Evolutionary conservation across 2,113 vertebrate species (phyloP).

Genomic region (Ctenodactylus gundi): DNA sequence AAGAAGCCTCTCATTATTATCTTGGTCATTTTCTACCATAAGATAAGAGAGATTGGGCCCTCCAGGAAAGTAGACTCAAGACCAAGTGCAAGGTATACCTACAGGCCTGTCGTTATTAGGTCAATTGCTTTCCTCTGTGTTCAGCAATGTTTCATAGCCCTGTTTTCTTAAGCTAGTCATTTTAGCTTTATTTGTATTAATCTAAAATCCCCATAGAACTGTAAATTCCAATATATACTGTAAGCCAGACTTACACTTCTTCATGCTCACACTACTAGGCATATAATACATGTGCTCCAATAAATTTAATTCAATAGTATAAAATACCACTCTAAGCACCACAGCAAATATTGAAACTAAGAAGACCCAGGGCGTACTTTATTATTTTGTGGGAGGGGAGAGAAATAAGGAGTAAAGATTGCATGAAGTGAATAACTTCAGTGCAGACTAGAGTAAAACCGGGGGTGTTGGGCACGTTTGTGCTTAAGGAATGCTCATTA

Average conservation of each 20-base stretch:
- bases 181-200: not conserved
- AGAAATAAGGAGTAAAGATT: not conserved
- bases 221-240: not conserved
- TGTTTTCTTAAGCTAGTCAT: not conserved
- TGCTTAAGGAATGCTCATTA: not conserved
- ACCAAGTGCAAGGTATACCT: not conserved
- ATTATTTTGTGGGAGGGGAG: not conserved
- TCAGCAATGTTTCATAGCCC: not conserved
- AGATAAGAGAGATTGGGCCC: accelerated
- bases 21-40: not conserved
- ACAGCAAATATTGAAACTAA: not conserved
- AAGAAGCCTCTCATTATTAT: not conserved
- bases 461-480: not conserved
- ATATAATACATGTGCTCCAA: not conserved
- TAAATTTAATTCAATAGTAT: not conserved
- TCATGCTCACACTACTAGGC: not conserved
- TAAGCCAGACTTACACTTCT: not conserved
- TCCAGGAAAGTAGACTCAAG: not conserved
- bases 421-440: not conserved
- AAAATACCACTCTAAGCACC: not conserved
- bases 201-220: not conserved
- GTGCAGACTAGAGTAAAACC: not conserved
- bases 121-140: not conserved
- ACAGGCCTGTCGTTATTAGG: not conserved
- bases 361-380: not conserved